Evolutionary conservation across 2,113 vertebrate species (phyloP), one percentile per base, ranked within the genome.

Genomic region (Microtus montanus): DNA sequence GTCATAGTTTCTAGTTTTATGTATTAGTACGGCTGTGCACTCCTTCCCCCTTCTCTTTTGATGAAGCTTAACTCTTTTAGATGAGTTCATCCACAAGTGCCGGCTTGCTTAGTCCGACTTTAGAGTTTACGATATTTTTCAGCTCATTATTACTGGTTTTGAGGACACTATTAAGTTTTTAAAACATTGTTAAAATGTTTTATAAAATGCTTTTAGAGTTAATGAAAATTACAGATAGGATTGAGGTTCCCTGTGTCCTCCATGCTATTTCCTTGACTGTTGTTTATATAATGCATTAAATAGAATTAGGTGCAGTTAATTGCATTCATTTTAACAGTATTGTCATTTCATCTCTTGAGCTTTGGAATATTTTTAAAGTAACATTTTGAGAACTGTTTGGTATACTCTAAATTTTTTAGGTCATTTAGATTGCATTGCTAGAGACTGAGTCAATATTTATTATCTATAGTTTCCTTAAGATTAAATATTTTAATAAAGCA

Each of bases 281-380:
- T 92, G 38, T 82, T 83, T 77, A 77, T 24, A 13, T 58, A 88
- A 64, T 63, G 78, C 10, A 47, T 35, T 92, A 49, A 80, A 64
- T 80, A 26, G 1, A 87, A 68, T 22, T 41, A 75, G 54, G 80
- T 84, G 8, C n/a, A 61, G 35, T 85, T 91, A 80, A 71, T 83
- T 73, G 17, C 12, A 83, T 66, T 70, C 83, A 61, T 38, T 93
- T 91, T 90, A 64, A 49, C 49, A 71, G 38, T 49, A 83, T 71
- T 71, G 12, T 28, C 28, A 24, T 92, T 87, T 88, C 87, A 41
- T 75, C 49, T 54, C 19, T 87, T 91, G 71, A 91, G 41, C 74
- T 91, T 92, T 93, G 66, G 28, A 83, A 87, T 82, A 83, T 83
- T 93, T 93, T 90, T 89, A 28, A 30, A 90, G 78, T 52, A 79